These are phyloP conservation scores for Lepus oiostolus DNA, from an alignment of 2,797 vertebrate genomes.

Conservation along the genomic window DNA sequence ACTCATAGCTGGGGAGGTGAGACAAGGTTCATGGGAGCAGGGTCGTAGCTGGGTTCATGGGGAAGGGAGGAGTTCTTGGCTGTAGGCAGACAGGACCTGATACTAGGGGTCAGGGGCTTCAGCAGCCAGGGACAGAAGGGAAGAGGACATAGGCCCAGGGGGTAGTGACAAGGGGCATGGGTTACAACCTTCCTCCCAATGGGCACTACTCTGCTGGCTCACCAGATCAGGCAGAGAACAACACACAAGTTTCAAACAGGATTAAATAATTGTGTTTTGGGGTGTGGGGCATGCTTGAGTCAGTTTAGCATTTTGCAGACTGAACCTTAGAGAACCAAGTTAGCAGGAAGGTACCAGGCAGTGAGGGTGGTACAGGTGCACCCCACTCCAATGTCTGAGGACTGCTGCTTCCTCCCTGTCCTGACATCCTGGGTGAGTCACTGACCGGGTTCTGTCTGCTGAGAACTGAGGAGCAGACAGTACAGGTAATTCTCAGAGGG, in stretches of 20 bases:
- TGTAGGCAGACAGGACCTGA: not conserved
- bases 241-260: not conserved
- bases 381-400: not conserved
- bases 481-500: not conserved
- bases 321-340: not conserved
- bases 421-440: not conserved
- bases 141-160: not conserved
- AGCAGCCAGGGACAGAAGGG: not conserved
- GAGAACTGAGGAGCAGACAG: not conserved
- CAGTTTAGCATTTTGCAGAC: not conserved
- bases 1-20: constrained; percentile 2
- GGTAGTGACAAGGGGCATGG: not conserved
- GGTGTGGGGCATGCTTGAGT: no score
- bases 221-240: not conserved
- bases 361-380: rapidly evolving
- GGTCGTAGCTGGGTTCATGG: not conserved
- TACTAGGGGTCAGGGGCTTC: not conserved
- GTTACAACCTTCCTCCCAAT: not conserved
- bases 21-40: not conserved
- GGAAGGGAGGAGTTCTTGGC: not conserved
- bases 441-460: not conserved
- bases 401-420: not conserved
- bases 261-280: not conserved
- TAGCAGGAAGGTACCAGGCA: not conserved
- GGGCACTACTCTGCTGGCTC: not conserved